phyloP scores from a whole-genome alignment of 37 sponge, comb jelly and placozoan genomes.

The Beroe forskalii region DNA sequence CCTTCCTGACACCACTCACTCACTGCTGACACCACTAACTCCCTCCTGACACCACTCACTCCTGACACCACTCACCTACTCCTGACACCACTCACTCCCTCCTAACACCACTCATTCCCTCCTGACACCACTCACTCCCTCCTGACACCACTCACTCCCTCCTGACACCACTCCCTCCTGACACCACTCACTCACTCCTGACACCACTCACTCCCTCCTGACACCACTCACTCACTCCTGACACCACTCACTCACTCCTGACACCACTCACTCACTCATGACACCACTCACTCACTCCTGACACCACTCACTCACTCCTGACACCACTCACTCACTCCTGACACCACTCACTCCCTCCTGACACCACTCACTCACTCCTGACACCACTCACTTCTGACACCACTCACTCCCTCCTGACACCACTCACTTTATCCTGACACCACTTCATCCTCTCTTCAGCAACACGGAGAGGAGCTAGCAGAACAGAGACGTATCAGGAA shows the following conservation, averaged over 20 bases:
- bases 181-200: neutral
- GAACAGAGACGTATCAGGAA: slow-evolving; percentile 19
- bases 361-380: neutral
- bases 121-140: neutral
- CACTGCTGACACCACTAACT: no score
- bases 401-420: neutral
- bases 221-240: neutral
- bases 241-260: no score
- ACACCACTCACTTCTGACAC: neutral
- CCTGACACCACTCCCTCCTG: neutral
- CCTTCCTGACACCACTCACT: no score
- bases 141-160: neutral
- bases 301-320: no score
- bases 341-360: neutral
- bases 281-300: no score
- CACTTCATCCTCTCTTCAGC: neutral
- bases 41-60: no score
- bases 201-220: neutral
- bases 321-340: neutral
- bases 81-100: no score
- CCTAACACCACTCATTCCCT: no score
- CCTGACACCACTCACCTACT: no score
- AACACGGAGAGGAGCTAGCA: slow-evolving; percentile 33
- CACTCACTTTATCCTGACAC: neutral
- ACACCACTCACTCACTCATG: no score